Percentiles rank a stretch among this genome's conserved stretches.
Evolutionary conservation across 2,113 vertebrate species (phyloP).

Genomic region (Eira barbara): DNA sequence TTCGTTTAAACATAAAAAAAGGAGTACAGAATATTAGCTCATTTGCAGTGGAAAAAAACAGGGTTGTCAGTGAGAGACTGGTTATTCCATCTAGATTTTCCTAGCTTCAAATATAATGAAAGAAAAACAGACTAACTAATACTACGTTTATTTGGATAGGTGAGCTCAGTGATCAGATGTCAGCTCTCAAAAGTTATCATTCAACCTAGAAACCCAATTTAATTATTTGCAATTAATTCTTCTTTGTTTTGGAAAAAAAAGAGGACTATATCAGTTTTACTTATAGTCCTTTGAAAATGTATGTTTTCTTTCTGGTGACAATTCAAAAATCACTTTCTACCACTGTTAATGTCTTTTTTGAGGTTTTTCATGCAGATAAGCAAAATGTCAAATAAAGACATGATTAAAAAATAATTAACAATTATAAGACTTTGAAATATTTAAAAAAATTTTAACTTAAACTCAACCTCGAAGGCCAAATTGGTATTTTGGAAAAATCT

Average conservation of each 20-base stretch:
- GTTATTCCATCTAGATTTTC: constrained; percentile 63
- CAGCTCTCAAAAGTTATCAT: constrained; percentile 55
- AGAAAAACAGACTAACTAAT: constrained; percentile 74
- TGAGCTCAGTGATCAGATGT: constrained; percentile 48
- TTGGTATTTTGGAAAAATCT: constrained; percentile 50
- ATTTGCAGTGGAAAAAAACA: constrained; percentile 32
- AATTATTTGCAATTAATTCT: constrained; percentile 48
- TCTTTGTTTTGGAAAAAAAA: constrained; percentile 3
- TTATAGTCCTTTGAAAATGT: not conserved
- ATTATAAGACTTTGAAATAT: constrained; percentile 29
- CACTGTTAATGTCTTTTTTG: not conserved
- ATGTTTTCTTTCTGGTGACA: not conserved
- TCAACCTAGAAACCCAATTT: constrained; percentile 37
- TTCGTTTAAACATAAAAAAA: constrained; percentile 47
- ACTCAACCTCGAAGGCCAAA: constrained; percentile 56
- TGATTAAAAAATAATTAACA: not conserved
- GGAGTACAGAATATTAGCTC: constrained; percentile 30
- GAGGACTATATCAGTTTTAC: not conserved
- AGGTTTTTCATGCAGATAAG: not conserved
- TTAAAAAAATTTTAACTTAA: not conserved
- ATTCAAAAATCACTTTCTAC: constrained; percentile 16
- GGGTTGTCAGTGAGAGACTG: constrained; percentile 40
- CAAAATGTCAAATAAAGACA: not conserved
- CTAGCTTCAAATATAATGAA: constrained; percentile 72
- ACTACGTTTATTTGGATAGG: constrained; percentile 70